Conservation (phyloP, 2,113 vertebrate species). For the Pogona vitticeps region DNA sequence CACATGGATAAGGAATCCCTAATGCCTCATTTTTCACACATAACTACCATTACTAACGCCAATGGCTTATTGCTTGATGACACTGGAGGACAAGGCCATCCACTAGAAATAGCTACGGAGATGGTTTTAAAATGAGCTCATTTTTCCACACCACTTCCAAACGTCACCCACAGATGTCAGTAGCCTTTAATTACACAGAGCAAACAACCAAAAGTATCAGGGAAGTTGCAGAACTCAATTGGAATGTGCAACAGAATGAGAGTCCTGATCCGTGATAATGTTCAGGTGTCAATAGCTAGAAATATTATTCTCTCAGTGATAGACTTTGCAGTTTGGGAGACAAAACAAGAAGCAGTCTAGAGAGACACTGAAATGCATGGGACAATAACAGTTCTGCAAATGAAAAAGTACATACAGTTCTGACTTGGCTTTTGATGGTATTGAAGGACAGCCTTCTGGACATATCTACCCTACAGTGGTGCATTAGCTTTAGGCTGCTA, state of each 20-base stretch:
- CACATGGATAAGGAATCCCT: slow-evolving; percentile 33
- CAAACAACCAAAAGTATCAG: neutral
- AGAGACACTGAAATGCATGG: neutral
- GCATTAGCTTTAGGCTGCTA: neutral
- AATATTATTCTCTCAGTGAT: slow-evolving; percentile 70
- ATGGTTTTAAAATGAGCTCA: slow-evolving; percentile 11
- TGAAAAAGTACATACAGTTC: neutral
- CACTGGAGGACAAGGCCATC: slow-evolving; percentile 24
- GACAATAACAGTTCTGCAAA: neutral
- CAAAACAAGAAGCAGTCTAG: neutral
- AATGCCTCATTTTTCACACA: slow-evolving; percentile 57
- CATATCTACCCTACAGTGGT: neutral
- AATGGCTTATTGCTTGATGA: slow-evolving; percentile 56
- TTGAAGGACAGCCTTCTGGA: neutral
- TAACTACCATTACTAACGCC: slow-evolving; percentile 54
- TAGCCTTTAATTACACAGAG: slow-evolving; percentile 32
- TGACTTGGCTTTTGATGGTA: neutral
- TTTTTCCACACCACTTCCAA: slow-evolving; percentile 32
- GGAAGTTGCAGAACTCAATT: slow-evolving; percentile 62
- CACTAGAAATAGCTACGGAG: neutral
- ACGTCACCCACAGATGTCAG: neutral
- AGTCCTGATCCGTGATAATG: slow-evolving; percentile 70
- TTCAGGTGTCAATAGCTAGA: slow-evolving; percentile 60
- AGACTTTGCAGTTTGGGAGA: slow-evolving; percentile 38
- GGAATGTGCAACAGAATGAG: slow-evolving; percentile 71